Conservation (phyloP, 2,888 invertebrate species). For the Serrognathus titanus region DNA sequence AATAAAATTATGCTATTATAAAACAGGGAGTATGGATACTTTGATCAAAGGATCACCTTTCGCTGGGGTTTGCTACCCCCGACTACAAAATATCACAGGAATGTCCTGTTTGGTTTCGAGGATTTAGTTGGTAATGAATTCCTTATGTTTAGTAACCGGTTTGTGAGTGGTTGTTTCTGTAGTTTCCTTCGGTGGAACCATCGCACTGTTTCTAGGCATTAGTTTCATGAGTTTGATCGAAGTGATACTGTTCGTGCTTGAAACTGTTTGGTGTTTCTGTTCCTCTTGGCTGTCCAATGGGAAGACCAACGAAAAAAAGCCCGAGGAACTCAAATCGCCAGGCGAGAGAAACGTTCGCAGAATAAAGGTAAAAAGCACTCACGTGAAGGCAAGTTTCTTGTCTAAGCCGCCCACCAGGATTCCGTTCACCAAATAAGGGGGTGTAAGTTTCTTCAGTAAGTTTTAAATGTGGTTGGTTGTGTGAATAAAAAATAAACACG, state of each 20-base stretch:
- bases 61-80: constrained; percentile 55
- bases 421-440: too few relatives aligned
- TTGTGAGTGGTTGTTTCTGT: constrained; percentile 12
- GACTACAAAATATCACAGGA: constrained; percentile 56
- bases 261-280: constrained; percentile 20
- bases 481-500: too few relatives aligned
- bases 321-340: too few relatives aligned
- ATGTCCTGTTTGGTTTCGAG: constrained; percentile 62
- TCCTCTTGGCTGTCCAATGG: neutral
- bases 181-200: constrained; percentile 64
- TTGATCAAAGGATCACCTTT: constrained; percentile 51
- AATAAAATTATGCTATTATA: neutral
- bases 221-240: constrained; percentile 62
- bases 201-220: constrained; percentile 61
- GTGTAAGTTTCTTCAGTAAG: too few relatives aligned
- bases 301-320: too few relatives aligned
- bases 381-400: too few relatives aligned
- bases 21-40: constrained; percentile 42
- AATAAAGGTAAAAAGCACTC: too few relatives aligned
- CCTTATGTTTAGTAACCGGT: neutral
- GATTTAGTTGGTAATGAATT: constrained; percentile 57
- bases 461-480: too few relatives aligned
- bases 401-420: too few relatives aligned
- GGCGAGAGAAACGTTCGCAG: too few relatives aligned
- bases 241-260: constrained; percentile 54